phyloP scores from a whole-genome alignment of 2,113 vertebrate genomes.

The Nerophis lumbriciformis region DNA sequence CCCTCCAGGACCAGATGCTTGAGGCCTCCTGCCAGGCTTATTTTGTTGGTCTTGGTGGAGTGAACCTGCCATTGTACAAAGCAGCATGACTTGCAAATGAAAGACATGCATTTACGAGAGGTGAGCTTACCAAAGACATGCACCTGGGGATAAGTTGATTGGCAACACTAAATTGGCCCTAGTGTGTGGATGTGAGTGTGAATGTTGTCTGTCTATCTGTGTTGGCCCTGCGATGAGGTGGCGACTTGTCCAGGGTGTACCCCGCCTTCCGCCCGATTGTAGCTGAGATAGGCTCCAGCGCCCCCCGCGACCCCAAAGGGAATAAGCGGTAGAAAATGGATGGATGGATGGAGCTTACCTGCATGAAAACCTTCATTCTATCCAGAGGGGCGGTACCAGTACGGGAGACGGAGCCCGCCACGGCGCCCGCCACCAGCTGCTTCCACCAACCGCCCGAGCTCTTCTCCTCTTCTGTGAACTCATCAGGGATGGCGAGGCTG shows the following conservation, averaged over 20 bases:
- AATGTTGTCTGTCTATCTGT: too few species aligned
- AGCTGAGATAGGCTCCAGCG: too few species aligned
- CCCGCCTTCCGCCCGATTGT: too few species aligned
- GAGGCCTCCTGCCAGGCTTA: conserved; percentile 80
- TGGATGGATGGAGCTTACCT: too few species aligned
- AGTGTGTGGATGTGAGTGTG: too few species aligned
- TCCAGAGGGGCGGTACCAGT: conserved; percentile 91
- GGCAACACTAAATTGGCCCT: too few species aligned
- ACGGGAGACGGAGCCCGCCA: conserved; percentile 85
- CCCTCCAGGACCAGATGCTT: conserved; percentile 88
- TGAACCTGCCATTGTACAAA: conserved; percentile 77
- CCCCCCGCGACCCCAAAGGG: too few species aligned
- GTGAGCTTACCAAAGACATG: conserved; percentile 71
- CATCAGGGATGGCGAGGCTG: conserved; percentile 87
- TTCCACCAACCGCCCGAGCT: conserved; percentile 87
- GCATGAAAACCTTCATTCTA: conserved; percentile 93
- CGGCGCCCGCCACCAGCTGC: conserved; percentile 84
- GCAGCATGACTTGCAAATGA: neutral
- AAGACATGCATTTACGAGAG: neutral
- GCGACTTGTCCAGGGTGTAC: too few species aligned
- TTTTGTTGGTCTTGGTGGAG: conserved; percentile 77
- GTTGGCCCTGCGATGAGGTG: too few species aligned
- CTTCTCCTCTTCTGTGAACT: conserved; percentile 91
- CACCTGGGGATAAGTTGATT: too few species aligned
- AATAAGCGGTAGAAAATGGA: too few species aligned